A percentile compares a stretch with the other conserved stretches of the same genome.
Conservation (phyloP, 2,888 invertebrate genomes). For the Hyposoter didymator region DNA sequence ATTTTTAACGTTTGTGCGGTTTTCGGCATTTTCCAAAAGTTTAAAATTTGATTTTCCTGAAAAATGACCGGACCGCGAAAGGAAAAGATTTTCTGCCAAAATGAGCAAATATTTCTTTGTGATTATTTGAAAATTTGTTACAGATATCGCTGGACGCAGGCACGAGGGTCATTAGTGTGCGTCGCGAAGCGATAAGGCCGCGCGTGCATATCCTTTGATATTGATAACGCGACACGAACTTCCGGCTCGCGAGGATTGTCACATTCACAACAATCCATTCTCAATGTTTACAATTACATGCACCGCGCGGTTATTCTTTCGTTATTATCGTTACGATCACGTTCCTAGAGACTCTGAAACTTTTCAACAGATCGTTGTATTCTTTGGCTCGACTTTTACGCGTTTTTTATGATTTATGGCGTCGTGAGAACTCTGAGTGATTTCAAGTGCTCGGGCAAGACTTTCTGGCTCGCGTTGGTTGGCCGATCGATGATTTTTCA, state of each 20-base stretch:
- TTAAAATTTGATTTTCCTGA: too few species aligned
- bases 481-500: too few species aligned
- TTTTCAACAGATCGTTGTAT: not conserved
- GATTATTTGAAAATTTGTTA: too few species aligned
- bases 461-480: not conserved
- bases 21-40: too few species aligned
- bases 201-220: constrained; percentile 74
- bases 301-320: not conserved
- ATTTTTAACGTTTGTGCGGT: too few species aligned
- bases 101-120: too few species aligned
- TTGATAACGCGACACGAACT: constrained; percentile 73
- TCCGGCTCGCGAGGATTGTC: constrained; percentile 66
- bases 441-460: not conserved
- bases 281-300: constrained; percentile 8
- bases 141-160: too few species aligned
- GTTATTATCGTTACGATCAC: not conserved
- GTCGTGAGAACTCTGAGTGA: not conserved
- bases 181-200: constrained; percentile 70
- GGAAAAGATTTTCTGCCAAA: too few species aligned
- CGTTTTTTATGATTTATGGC: not conserved
- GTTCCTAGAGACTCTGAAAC: not conserved
- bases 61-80: too few species aligned
- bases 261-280: constrained; percentile 2
- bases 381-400: not conserved
- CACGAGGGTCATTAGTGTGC: not conserved